Base-by-base conservation (phyloP, 2,113 vertebrate species). In the Aspidoscelis tigris region DNA sequence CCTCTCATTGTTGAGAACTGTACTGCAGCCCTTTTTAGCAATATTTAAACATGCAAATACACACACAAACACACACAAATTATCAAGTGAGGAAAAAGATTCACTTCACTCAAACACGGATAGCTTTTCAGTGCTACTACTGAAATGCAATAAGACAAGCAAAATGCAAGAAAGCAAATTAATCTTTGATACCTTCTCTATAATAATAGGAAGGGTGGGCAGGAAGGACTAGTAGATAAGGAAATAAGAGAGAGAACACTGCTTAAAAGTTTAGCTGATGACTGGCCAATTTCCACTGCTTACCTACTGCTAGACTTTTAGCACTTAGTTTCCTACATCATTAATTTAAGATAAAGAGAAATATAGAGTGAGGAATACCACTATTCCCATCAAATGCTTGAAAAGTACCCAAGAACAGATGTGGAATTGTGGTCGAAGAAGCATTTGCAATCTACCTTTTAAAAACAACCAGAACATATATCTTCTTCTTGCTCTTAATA, bases 1-100 rank as follows among this genome's bases (percentile, higher is more conserved):
- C 44, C 22, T 75, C 33, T 47, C 41, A 80, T 2, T 21, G 21
- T 2, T 21, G 21, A 85, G 24, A 86, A 3, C 0, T 88, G 84
- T 91, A 79, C 88, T 86, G 74, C 53, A 85, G 88, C 84, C 73
- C 80, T 80, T 84, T 79, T 73, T 65, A 70, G 55, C 55, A 83
- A 88, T 72, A 4, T 2, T 8, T 4, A 75, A 88, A 85, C 90
- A 80, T 76, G 86, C 58, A 14, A 61, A 61, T 16, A 16, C 18
- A 4, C 58, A 61, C 18, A 16, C 18, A 4, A 12, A 61, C 18
- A 41, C 66, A 39, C 76, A 41, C 16, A 50, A 44, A 39, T 73
- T 47, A 39, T 50, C 55, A 21, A 10, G 41, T 18, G 0, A 22
- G 47, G 80, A 24, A 43, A 9, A 82, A 78, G 81, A 76, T 3